Conservation (phyloP, 2,888 invertebrate species). For the Orchesella flavescens region DNA sequence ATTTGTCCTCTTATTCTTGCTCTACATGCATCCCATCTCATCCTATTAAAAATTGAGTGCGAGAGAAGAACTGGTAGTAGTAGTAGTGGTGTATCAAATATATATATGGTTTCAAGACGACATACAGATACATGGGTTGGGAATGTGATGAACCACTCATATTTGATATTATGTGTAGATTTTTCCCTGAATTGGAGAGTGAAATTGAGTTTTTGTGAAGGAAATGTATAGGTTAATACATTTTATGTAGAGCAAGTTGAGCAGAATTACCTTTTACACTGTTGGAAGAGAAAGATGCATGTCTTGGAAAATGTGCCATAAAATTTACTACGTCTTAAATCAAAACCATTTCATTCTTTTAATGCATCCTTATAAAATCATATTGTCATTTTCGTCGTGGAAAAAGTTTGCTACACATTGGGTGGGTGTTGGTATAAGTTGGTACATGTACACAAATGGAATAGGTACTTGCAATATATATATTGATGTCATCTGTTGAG, state of each 20-base stretch:
- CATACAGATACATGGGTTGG: neutral
- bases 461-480: neutral
- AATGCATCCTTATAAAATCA: conserved; percentile 18
- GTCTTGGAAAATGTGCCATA: conserved; percentile 41
- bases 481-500: neutral
- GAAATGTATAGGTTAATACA: neutral
- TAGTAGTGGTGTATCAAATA: neutral
- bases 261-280: neutral
- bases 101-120: neutral
- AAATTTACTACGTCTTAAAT: conserved; percentile 52
- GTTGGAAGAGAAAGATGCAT: neutral
- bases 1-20: no score
- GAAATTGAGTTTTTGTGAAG: neutral
- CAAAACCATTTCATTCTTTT: conserved; percentile 40
- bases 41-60: no score
- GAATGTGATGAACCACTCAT: neutral
- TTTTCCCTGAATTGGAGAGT: no score
- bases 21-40: no score
- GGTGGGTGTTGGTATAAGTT: no score
- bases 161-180: no score
- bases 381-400: neutral
- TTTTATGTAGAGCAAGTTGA: neutral
- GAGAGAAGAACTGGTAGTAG: no score
- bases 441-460: neutral
- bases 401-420: conserved; percentile 14